phyloP scores from a whole-genome alignment of 2,888 invertebrate genomes.

The Tigriopus californicus region DNA sequence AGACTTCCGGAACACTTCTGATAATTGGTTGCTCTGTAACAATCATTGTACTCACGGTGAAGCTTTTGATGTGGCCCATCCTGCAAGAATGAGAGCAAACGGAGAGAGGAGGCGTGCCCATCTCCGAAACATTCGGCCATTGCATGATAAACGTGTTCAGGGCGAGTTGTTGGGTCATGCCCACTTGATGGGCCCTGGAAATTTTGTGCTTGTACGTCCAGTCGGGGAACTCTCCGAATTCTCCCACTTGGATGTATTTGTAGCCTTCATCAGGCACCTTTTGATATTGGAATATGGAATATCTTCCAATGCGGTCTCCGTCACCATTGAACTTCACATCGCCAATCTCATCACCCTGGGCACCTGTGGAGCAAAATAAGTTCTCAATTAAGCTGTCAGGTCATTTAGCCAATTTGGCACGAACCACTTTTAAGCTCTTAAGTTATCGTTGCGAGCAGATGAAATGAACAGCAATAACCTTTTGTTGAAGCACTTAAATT shows the following conservation, averaged over 20 bases:
- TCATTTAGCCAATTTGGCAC: no score
- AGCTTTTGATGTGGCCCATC: slow-evolving; percentile 42
- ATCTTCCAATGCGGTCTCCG: slow-evolving; percentile 51
- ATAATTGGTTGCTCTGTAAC: no score
- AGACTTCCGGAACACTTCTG: no score
- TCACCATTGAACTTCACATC: slow-evolving; percentile 47
- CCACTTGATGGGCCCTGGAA: neutral
- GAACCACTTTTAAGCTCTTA: no score
- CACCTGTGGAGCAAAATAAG: slow-evolving; percentile 32
- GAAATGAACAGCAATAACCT: no score
- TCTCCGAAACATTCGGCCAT: neutral
- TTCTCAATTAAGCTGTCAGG: neutral
- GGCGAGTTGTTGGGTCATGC: neutral
- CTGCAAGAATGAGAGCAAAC: slow-evolving; percentile 49
- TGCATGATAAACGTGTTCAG: neutral
- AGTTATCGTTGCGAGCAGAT: no score
- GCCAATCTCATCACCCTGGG: slow-evolving; percentile 33
- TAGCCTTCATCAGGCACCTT: slow-evolving; percentile 30
- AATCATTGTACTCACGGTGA: no score
- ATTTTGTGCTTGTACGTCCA: neutral
- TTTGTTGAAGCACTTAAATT: no score
- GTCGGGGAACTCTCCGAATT: neutral
- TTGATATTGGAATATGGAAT: slow-evolving; percentile 48
- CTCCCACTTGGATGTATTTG: slow-evolving; percentile 32
- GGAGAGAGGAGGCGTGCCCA: slow-evolving; percentile 34